A percentile compares a stretch with the other conserved stretches of the same genome.
phyloP scores from a whole-genome alignment of 2,888 invertebrate species.

The Spilarctia lutea region DNA sequence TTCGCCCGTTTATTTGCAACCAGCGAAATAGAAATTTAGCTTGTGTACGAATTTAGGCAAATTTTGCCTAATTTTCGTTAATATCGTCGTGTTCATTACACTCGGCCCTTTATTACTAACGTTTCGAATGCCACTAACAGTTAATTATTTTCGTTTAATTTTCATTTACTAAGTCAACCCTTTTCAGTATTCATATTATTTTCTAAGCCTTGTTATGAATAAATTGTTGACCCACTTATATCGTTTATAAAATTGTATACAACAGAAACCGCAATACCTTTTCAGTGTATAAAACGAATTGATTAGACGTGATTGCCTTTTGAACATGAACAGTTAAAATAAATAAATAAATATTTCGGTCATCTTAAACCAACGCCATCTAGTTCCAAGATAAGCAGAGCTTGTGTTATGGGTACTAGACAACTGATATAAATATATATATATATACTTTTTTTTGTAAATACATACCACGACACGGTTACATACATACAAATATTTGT shows the following conservation, averaged over 20 bases:
- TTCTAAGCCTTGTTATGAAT: constrained; percentile 38
- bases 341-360: too few species aligned
- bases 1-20: constrained; percentile 59
- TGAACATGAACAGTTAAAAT: not conserved
- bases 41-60: constrained; percentile 61
- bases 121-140: constrained; percentile 64
- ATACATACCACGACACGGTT: too few species aligned
- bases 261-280: not conserved
- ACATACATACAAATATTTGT: too few species aligned
- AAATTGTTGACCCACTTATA: constrained; percentile 19
- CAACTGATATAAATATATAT: too few species aligned
- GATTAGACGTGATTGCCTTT: constrained; percentile 1
- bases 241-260: constrained; percentile 4
- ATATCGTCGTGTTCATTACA: constrained; percentile 69
- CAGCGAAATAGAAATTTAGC: constrained; percentile 68
- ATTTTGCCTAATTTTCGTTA: constrained; percentile 64
- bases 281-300: not conserved
- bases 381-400: too few species aligned
- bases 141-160: constrained; percentile 66
- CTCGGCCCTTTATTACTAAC: constrained; percentile 62
- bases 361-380: too few species aligned
- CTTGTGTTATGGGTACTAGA: too few species aligned
- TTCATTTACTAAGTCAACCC: constrained; percentile 49
- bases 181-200: constrained; percentile 42
- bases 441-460: too few species aligned